Evolutionary conservation across 1,140 invertebrate species (phyloP).

Genomic region (Bilobella aurantiaca): DNA sequence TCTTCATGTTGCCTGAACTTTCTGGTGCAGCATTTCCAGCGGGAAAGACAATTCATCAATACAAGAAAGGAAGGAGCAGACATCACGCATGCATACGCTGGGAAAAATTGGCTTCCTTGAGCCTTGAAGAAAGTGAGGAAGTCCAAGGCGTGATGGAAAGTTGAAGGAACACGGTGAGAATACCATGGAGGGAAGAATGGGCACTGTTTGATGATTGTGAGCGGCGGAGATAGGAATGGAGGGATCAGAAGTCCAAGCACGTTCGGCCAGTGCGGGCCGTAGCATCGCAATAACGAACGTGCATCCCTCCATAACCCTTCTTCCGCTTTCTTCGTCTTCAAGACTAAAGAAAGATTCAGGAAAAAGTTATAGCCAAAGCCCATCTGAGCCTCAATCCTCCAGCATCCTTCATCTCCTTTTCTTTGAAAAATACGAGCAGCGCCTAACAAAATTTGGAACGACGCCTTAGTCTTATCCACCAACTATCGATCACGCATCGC

Average conservation of each 20-base stretch:
- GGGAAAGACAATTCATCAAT: neutral
- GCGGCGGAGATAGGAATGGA: slow-evolving; percentile 7
- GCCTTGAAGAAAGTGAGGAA: neutral
- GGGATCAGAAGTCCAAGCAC: slow-evolving; percentile 32
- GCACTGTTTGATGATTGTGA: slow-evolving; percentile 30
- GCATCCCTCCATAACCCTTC: neutral
- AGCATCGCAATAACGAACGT: slow-evolving; percentile 20
- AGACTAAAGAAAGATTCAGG: neutral
- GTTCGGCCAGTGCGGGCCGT: slow-evolving; percentile 32
- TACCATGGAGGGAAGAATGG: slow-evolving; percentile 5
- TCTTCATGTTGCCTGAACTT: neutral
- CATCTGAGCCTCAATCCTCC: neutral
- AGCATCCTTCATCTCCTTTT: neutral
- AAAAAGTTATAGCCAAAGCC: neutral
- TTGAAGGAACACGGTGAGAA: slow-evolving; percentile 2
- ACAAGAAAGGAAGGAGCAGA: neutral
- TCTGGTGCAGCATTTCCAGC: neutral
- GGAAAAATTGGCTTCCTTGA: neutral
- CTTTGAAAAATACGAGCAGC: slow-evolving; percentile 17
- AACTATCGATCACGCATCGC: neutral
- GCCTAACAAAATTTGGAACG: slow-evolving; percentile 20
- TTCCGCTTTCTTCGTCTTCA: neutral
- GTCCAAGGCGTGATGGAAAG: slow-evolving; percentile 4
- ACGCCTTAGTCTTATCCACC: neutral
- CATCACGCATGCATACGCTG: neutral